Base-by-base conservation (phyloP, 1,140 invertebrate genomes). In the Tetramorium alpestre region DNA sequence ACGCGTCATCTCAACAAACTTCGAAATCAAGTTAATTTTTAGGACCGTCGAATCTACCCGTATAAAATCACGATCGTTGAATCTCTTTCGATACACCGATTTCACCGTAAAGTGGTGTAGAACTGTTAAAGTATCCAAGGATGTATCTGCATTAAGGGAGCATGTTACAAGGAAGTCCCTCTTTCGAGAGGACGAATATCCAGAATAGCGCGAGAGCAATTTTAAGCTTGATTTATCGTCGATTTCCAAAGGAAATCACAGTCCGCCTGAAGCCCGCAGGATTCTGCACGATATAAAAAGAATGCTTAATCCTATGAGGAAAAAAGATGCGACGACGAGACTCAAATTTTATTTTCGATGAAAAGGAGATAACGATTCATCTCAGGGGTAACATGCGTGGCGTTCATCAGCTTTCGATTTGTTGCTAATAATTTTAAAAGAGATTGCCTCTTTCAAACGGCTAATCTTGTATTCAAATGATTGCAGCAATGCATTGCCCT, bases 151-250 rank as follows among this genome's bases (percentile, higher is more conserved):
- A 11, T 75, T 75, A 75, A 75, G 58, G 16, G 16, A 41, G 58
- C 25, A 28, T 18, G 44, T 65, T 65, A 47, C 33, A 54, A 51
- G 44, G 22, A 77, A 41, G 33, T 62, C n/a, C 33, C 18, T 22
- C 28, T 73, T 44, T 85, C 49, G 16, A 22, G 41, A 16, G 41
- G 33, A 75, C 44, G 76, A 84, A 67, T 75, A 47, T 70, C 58
- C 70, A 41, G 60, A 84, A 75, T 67, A 58, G 51, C 47, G 49
- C 51, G 58, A 72, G 72, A 65, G 62, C 78, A 76, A 60, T 77
- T 65, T 65, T 65, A 88, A 80, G 73, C 75, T 86, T 78, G 77
- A 70, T 88, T 86, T 86, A 89, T 87, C 64, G 51, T 54, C 47
- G 69, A 58, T 56, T 25, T 58, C 62, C 25, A 87, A 87, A 72